phyloP scores from a whole-genome alignment of 2,113 vertebrate species.

The Speoplatyrhinus poulsoni region DNA sequence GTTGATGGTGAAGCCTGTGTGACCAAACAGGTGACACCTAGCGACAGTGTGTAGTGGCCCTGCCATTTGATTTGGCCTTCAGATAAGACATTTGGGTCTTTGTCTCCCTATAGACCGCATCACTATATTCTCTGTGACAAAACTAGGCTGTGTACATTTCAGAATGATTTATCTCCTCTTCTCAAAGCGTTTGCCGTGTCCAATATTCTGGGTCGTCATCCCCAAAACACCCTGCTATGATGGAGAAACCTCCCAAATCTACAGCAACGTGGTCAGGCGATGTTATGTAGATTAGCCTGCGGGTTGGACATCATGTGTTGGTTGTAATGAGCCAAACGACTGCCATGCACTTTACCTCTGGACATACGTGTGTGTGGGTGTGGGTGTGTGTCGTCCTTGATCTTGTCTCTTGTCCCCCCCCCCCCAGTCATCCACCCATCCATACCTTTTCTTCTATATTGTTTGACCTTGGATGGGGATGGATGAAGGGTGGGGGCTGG shows the following conservation, averaged over 20 bases:
- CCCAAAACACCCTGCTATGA: not conserved
- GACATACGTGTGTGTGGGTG: constrained; percentile 24
- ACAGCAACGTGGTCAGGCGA: too few species aligned
- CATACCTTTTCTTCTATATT: constrained; percentile 27
- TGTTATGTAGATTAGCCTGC: too few species aligned
- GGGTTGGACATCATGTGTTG: constrained; percentile 1
- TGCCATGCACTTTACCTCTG: constrained; percentile 1
- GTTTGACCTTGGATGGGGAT: constrained; percentile 67
- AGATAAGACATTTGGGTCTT: constrained; percentile 16
- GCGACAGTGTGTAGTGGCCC: constrained; percentile 7
- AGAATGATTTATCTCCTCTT: constrained; percentile 18
- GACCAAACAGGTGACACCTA: too few species aligned
- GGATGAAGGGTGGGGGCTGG: constrained; percentile 17
- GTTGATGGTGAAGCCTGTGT: too few species aligned
- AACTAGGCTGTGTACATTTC: too few species aligned
- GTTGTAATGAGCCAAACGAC: not conserved
- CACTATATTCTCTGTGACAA: too few species aligned
- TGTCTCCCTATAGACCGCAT: not conserved
- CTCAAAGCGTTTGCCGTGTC: constrained; percentile 2
- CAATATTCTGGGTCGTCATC: not conserved
- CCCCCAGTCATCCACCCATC: not conserved
- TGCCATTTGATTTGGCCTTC: constrained; percentile 13
- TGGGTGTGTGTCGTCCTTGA: constrained; percentile 30
- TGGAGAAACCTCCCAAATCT: too few species aligned
- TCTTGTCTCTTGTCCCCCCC: constrained; percentile 23